Conservation (phyloP, 2,888 invertebrate genomes). For the Apotomis capreana region DNA sequence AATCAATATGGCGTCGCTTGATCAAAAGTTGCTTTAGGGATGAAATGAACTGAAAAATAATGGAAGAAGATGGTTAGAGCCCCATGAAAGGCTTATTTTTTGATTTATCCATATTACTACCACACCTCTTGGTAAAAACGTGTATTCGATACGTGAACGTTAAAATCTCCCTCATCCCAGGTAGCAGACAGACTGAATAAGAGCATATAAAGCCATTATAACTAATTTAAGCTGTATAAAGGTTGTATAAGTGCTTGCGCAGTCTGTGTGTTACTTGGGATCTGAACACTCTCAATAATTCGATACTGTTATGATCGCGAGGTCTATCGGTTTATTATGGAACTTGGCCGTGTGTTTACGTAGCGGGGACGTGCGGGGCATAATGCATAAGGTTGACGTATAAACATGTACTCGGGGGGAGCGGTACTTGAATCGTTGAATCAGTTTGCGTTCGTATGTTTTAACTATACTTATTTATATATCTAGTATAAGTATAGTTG, state of each 20-base stretch:
- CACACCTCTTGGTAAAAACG: not conserved
- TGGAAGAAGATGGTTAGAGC: too few relatives aligned
- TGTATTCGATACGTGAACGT: not conserved
- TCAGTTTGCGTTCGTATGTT: not conserved
- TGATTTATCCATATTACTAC: too few relatives aligned
- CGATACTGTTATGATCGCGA: slow-evolving; percentile 8
- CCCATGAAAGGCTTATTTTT: too few relatives aligned
- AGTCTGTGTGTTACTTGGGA: too few relatives aligned
- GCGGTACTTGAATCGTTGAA: slow-evolving; percentile 11
- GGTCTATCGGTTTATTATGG: slow-evolving; percentile 36
- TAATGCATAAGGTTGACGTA: slow-evolving; percentile 9
- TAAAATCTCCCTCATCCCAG: slow-evolving; percentile 14
- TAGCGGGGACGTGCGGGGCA: slow-evolving; percentile 17
- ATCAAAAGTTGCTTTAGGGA: too few relatives aligned
- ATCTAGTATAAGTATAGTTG: too few relatives aligned
- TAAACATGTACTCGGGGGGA: not conserved
- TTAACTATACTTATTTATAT: not conserved
- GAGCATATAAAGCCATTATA: too few relatives aligned
- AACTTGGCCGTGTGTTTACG: slow-evolving; percentile 17
- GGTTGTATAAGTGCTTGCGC: too few relatives aligned
- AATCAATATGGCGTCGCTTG: too few relatives aligned
- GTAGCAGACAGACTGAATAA: too few relatives aligned
- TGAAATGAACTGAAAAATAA: too few relatives aligned
- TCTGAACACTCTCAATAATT: slow-evolving; percentile 9
- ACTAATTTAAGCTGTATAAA: too few relatives aligned